These are phyloP conservation scores for Caerostris extrusa DNA, from an alignment of 1,140 invertebrate species.

Conservation along the genomic window DNA sequence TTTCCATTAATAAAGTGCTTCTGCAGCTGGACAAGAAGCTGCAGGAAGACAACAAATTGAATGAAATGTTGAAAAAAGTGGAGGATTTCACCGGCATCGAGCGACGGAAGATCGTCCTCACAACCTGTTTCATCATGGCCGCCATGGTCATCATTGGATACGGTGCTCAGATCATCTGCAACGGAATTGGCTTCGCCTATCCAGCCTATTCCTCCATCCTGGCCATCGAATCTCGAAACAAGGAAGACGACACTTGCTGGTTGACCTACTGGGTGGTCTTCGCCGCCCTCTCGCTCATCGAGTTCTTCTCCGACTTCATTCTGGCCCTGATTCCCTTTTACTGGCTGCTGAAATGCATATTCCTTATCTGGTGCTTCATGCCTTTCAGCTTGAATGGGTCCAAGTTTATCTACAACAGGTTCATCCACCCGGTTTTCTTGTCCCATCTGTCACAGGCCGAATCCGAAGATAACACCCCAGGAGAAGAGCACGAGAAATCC, in stretches of 20 bases:
- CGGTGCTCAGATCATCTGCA: slow-evolving; percentile 97
- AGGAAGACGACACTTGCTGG: slow-evolving; percentile 97
- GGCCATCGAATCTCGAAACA: slow-evolving; percentile 90
- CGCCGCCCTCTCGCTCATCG: slow-evolving; percentile 90
- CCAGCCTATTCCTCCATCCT: slow-evolving; percentile 96
- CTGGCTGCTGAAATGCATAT: slow-evolving; percentile 97
- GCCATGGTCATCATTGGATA: slow-evolving; percentile 93
- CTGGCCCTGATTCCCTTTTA: slow-evolving; percentile 96
- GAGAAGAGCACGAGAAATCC: slow-evolving; percentile 68
- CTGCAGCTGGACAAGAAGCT: slow-evolving; percentile 86
- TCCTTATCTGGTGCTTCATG: slow-evolving; percentile 96
- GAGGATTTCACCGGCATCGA: slow-evolving; percentile 92
- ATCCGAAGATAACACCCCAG: slow-evolving; percentile 29
- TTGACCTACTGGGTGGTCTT: slow-evolving; percentile 99
- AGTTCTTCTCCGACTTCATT: slow-evolving; percentile 90
- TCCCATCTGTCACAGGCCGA: slow-evolving; percentile 85
- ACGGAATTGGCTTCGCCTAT: slow-evolving; percentile 97
- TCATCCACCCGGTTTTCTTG: slow-evolving; percentile 94
- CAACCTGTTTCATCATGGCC: slow-evolving; percentile 82
- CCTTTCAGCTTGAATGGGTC: slow-evolving; percentile 96
- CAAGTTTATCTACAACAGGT: slow-evolving; percentile 89
- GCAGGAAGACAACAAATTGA: slow-evolving; percentile 89
- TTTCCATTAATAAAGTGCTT: slow-evolving; percentile 60
- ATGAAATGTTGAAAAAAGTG: slow-evolving; percentile 86
- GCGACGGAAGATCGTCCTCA: slow-evolving; percentile 91